Percentiles rank a stretch among this genome's conserved stretches.
These are phyloP conservation scores for Synergus laeviventris DNA, from an alignment of 2,888 invertebrate species.

Conservation along the genomic window DNA sequence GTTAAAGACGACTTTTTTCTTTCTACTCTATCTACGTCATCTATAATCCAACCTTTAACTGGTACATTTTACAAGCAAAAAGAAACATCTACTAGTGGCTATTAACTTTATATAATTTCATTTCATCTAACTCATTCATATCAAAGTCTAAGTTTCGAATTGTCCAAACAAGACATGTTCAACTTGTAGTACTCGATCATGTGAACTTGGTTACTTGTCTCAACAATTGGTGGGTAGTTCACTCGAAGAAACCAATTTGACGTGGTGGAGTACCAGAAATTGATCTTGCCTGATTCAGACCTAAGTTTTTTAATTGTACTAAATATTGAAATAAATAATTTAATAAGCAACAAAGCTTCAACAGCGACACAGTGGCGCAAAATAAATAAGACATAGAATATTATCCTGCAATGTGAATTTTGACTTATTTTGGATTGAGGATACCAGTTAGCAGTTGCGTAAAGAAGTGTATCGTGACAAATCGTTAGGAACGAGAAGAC, in stretches of 20 bases:
- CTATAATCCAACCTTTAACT: conserved; percentile 29
- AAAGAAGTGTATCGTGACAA: conserved; percentile 35
- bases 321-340: not conserved
- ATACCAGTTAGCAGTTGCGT: conserved; percentile 36
- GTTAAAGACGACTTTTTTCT: conserved; percentile 34
- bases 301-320: not conserved
- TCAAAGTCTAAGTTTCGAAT: not conserved
- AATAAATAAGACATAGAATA: not conserved
- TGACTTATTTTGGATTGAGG: conserved; percentile 17
- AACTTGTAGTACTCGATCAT: not conserved
- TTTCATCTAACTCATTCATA: not conserved
- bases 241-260: not conserved
- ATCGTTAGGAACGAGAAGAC: conserved; percentile 40
- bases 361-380: not conserved
- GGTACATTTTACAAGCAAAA: conserved; percentile 28
- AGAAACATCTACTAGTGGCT: not conserved
- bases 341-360: not conserved
- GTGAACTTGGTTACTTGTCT: not conserved
- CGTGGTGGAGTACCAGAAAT: not conserved
- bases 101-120: not conserved
- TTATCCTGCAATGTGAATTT: not conserved
- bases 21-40: conserved; percentile 37
- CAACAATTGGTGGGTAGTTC: not conserved
- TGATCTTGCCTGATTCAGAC: not conserved
- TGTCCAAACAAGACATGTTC: conserved; percentile 2